Base-by-base conservation (phyloP, 2,888 invertebrate species). In the Pantelozetes paolii region DNA sequence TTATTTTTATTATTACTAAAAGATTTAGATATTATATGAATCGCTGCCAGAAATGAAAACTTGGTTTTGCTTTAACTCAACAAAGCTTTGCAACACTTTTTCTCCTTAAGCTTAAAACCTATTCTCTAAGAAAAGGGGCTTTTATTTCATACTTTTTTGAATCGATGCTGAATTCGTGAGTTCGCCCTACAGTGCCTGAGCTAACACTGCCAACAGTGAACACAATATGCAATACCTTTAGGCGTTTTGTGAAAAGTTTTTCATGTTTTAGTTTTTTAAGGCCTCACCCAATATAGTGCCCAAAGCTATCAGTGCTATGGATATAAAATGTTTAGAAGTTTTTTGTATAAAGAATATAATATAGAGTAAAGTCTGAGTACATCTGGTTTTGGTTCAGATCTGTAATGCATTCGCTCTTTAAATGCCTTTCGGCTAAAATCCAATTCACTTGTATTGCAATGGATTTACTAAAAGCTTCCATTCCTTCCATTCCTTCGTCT, bases 221-320 rank as follows among this genome's bases (percentile, higher is more conserved):
- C 23, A 69, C 69, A 69, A 69, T 42, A 45, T 45, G 30, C 6
- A 23, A 26, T 69, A 8, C 20, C 69, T 69, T 42, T 1, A 42
- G 69, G 69, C 69, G 42, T 15, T 69, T 64, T 36, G 18, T 13
- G 23, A 42, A 67, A 69, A 69, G 45, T 45, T 64, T 45, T 64
- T 64, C 36, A 23, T 18, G 64, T 64, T 69, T 42, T 69, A 69
- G 69, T 69, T 69, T 69, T 67, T 69, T 69, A 45, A 69, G 69
- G 28, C 69, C 45, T 69, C 69, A 45, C 69, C 45, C 69, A 42
- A 45, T 40, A 40, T 36, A n/a, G 32, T 42, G 69, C 45, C 69
- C 45, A 18, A 42, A 42, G 67, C 67, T 69, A 42, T 45, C 42
- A 26, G 36, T 11, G 42, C 69, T 69, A 23, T 69, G 18, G 32